These are phyloP conservation scores for Temnothorax curvispinosus DNA, from an alignment of 1,140 invertebrate genomes.

Conservation along the genomic window DNA sequence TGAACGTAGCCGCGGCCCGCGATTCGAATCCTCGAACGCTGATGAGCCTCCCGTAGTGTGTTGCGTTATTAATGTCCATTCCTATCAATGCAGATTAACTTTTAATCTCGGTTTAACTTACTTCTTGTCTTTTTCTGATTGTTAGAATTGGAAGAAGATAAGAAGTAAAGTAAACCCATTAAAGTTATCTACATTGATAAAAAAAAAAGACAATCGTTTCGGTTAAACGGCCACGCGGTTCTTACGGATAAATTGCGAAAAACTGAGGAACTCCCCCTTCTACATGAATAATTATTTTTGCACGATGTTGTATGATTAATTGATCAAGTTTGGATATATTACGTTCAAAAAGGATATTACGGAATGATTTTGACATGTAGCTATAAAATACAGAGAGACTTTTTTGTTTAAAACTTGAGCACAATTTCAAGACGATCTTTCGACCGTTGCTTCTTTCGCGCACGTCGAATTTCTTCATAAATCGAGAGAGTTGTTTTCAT, in stretches of 20 bases:
- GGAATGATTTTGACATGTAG: neutral
- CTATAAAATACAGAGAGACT: neutral
- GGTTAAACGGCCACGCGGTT: neutral
- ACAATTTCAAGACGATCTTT: neutral
- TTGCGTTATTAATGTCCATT: too few relatives aligned
- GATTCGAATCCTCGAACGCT: conserved; percentile 6
- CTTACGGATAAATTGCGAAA: neutral
- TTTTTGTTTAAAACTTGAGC: neutral
- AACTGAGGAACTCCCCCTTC: neutral
- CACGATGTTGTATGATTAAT: neutral
- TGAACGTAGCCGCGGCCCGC: conserved; percentile 2
- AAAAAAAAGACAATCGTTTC: neutral
- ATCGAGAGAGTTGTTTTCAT: neutral
- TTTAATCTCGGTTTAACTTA: too few relatives aligned
- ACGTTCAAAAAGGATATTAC: neutral
- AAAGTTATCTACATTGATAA: too few relatives aligned
- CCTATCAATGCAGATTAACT: too few relatives aligned
- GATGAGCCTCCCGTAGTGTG: neutral
- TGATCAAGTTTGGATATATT: neutral
- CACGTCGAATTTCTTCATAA: neutral
- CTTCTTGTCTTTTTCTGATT: too few relatives aligned
- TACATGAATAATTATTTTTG: neutral
- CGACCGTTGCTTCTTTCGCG: neutral
- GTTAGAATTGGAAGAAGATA: too few relatives aligned
- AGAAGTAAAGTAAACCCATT: too few relatives aligned